Base-by-base conservation (phyloP, 2,113 vertebrate species). In the Motacilla alba region DNA sequence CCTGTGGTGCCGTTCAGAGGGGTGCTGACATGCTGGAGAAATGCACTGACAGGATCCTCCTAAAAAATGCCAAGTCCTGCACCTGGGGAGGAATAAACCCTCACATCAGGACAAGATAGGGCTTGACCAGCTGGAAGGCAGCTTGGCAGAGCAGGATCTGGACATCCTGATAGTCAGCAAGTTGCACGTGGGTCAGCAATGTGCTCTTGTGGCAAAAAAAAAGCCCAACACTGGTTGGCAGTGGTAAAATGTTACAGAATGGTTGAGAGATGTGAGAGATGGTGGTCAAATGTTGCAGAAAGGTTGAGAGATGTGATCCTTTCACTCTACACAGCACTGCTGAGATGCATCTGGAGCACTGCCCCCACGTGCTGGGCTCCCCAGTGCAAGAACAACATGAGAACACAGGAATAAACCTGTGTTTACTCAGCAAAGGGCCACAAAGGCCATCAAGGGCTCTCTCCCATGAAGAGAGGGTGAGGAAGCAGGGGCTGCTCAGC, bases 361-460 rank as follows among this genome's bases (percentile, higher is more conserved):
- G 0, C 0, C 13, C 41, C 47, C 56, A 15, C 0, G 1, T 21
- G 19, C 52, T 46, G 43, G 12, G n/a, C 19, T 86, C 19, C n/a
- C 7, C 31, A 41, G 80, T 9, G 62, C 15, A 52, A 44, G 27
- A 73, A 19, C 35, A 44, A 21, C 3, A 6, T 2, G 2, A 28
- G 8, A 14, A 16, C 43, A 18, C 2, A 33, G 27, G 35, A 74
- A 11, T 18, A 41, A 66, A 16, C 28, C 14, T 16, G 22, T 59
- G 33, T 7, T 35, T 59, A 24, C 14, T 13, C 28, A 68, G 39
- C 11, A 75, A 83, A 70, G 31, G 12, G 37, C 31, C 47, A 46
- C 43, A 31, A n/a, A 81, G 18, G 33, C 3, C 7, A 60, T 22
- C 16, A 78, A 82, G 18, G 9, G 20, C 6, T 60, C 50, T 60